A percentile compares a stretch with the other conserved stretches of the same genome.
Conservation (phyloP, 1,140 invertebrate genomes). For the Apis cerana region DNA sequence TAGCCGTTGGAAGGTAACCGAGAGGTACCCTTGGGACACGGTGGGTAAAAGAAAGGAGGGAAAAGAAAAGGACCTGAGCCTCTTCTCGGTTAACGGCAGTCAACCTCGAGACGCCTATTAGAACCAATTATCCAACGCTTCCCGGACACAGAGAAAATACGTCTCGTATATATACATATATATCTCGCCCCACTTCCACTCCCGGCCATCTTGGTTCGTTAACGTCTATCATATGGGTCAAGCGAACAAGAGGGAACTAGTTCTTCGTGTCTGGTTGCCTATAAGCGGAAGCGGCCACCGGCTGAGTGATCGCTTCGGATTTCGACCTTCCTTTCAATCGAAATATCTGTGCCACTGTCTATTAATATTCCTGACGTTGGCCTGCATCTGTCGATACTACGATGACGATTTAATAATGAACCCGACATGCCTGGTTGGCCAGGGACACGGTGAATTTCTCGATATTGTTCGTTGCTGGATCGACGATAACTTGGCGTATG, state of each 20-base stretch:
- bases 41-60: constrained; percentile 21
- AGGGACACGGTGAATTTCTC: neutral
- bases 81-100: constrained; percentile 57
- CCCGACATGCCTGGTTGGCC: neutral
- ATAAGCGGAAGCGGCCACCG: constrained; percentile 17
- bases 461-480: neutral
- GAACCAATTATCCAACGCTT: constrained; percentile 65
- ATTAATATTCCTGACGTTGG: constrained; percentile 23
- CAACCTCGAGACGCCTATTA: constrained; percentile 64
- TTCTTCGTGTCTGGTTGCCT: constrained; percentile 26
- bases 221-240: constrained; percentile 35
- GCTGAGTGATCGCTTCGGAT: neutral
- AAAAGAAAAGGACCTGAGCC: constrained; percentile 53
- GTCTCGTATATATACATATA: neutral
- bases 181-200: constrained; percentile 21
- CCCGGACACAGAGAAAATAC: constrained; percentile 56
- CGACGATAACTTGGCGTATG: no score
- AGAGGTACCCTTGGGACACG: constrained; percentile 5
- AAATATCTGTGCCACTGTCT: constrained; percentile 20
- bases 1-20: constrained; percentile 1
- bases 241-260: constrained; percentile 27
- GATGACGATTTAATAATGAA: constrained; percentile 13
- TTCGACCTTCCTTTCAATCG: constrained; percentile 22
- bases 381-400: constrained; percentile 36
- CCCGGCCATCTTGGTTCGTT: constrained; percentile 16